Conservation (phyloP, 1,140 invertebrate species). For the Drosophila parvula region DNA sequence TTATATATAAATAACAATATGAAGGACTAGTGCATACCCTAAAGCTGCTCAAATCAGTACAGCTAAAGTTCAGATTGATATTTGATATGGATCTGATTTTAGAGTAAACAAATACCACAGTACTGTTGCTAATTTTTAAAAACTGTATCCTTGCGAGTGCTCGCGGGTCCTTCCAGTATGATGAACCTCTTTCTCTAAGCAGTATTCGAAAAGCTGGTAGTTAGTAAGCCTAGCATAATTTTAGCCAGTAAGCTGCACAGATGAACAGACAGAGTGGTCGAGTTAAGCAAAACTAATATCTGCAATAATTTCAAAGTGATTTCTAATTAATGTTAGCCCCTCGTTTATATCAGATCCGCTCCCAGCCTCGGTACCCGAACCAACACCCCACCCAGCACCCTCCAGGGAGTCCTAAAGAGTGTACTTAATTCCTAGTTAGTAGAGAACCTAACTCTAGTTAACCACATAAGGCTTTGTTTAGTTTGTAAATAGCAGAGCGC, state of each 20-base stretch:
- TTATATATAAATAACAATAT: too few species aligned
- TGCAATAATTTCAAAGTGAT: slow-evolving; percentile 83
- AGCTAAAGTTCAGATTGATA: slow-evolving; percentile 12
- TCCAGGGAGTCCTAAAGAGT: slow-evolving; percentile 55
- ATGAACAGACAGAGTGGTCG: slow-evolving; percentile 46
- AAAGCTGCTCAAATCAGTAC: background rate
- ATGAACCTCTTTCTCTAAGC: slow-evolving; percentile 84
- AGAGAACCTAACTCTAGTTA: slow-evolving; percentile 54
- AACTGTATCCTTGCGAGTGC: slow-evolving; percentile 11
- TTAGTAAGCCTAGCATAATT: slow-evolving; percentile 76
- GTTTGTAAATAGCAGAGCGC: slow-evolving; percentile 75
- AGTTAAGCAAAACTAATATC: slow-evolving; percentile 62
- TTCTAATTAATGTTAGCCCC: slow-evolving; percentile 74
- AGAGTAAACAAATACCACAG: background rate
- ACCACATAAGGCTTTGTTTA: slow-evolving; percentile 75
- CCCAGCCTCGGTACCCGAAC: slow-evolving; percentile 16
- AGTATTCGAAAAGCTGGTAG: slow-evolving; percentile 84
- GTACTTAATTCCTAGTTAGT: slow-evolving; percentile 68
- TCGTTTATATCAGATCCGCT: slow-evolving; percentile 56
- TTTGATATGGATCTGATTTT: slow-evolving; percentile 21
- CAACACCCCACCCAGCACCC: slow-evolving; percentile 31
- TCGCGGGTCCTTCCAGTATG: slow-evolving; percentile 66
- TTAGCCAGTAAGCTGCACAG: slow-evolving; percentile 66
- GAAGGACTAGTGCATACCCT: background rate
- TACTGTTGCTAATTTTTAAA: background rate